phyloP scores from a whole-genome alignment of 2,113 vertebrate genomes.

The Stigmatopora nigra region DNA sequence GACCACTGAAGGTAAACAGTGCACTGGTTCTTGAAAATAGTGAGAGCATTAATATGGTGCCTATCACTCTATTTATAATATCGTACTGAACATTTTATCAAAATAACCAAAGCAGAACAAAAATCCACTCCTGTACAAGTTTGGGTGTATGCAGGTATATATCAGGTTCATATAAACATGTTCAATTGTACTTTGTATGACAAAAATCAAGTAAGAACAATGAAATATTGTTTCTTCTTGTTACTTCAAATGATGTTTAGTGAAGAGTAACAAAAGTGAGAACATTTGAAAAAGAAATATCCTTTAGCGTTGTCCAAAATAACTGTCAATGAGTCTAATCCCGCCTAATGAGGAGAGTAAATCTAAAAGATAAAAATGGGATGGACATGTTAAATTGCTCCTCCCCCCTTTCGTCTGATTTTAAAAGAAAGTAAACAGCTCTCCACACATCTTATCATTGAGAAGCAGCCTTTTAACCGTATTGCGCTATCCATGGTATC shows the following conservation, averaged over 20 bases:
- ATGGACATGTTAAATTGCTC: slow-evolving; percentile 7
- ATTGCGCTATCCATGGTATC: slow-evolving; percentile 48
- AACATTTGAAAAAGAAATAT: too few species aligned
- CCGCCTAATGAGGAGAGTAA: slow-evolving; percentile 21
- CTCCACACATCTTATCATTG: slow-evolving; percentile 54
- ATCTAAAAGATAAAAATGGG: slow-evolving; percentile 3
- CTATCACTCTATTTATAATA: background rate
- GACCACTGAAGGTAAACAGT: background rate
- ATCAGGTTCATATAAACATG: too few species aligned
- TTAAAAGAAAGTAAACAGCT: slow-evolving; percentile 61
- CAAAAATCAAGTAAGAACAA: too few species aligned
- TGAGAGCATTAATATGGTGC: background rate
- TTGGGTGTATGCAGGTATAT: too few species aligned
- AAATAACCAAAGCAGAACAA: too few species aligned
- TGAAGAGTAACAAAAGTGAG: too few species aligned
- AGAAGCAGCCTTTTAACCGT: slow-evolving; percentile 43
- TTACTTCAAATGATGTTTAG: too few species aligned
- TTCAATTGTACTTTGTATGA: too few species aligned
- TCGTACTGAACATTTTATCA: too few species aligned
- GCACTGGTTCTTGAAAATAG: background rate
- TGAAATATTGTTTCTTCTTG: too few species aligned
- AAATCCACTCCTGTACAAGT: too few species aligned
- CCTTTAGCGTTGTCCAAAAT: slow-evolving; percentile 7
- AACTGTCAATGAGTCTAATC: slow-evolving; percentile 38
- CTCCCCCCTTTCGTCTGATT: slow-evolving; percentile 24